Base-by-base conservation (phyloP, 64 coral and sea anemone species). In the Montipora sp. region DNA sequence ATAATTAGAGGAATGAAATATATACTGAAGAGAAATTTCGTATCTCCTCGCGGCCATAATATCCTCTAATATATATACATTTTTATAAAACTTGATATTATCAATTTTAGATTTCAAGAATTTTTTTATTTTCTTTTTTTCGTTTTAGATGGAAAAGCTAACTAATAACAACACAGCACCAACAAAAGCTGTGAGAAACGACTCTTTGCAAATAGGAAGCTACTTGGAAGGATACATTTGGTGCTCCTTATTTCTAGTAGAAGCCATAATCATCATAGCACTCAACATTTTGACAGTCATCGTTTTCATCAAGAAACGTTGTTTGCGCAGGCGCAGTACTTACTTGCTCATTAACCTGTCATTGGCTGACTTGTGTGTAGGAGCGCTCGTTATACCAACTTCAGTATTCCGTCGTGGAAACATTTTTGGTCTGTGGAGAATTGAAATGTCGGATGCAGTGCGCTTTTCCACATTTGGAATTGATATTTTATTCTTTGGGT, bases 261-360 rank as follows among this genome's bases (percentile, higher is more conserved):
- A 85, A 48, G 82, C 82, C 1, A 19, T 71, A 6, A 21, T 72
- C 47, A 14, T 85, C 82, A 66, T 85, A 27, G 10, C 20, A 20
- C 82, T 85, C 45, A 85, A 85, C 16, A 5, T 85, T 18, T 49
- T 72, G 8, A 50, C 82, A 6, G 47, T 85, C 8, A 71, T 85
- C 45, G 47, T 70, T 18, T 85, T 85, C 19, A 72, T 48, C 7
- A 85, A 48, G 2, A 68, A 85, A 45, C 46, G 24, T 0, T 19
- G 14, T 48, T 8, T 85, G 3, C 82, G 82, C 61, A 85, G 50
- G 47, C 82, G 65, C 65, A 85, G 82, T 51, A 85, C 82, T 3
- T 85, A 85, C 47, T 45, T 85, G 2, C 82, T 85, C 8, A 72
- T 85, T 18, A 85, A 71, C 65, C 19, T 85, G 20, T 85, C 82